Conservation (phyloP, 2,888 invertebrate species). For the Zaprionus bogoriensis region DNA sequence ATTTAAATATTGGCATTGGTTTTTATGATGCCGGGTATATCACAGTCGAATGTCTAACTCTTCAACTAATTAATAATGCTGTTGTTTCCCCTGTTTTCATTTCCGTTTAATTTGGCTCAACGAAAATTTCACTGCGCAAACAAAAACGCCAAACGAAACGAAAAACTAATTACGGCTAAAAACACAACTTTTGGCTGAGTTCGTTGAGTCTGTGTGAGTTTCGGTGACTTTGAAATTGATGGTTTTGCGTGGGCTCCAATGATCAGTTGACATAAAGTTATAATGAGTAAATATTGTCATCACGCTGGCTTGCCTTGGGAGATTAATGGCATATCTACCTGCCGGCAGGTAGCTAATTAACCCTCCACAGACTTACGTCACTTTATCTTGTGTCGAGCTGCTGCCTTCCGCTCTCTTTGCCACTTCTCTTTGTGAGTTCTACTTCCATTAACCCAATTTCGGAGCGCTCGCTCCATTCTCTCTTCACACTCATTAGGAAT, state of each 20-base stretch:
- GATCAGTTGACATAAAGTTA: constrained; percentile 37
- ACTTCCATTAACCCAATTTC: constrained; percentile 31
- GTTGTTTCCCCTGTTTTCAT: constrained; percentile 17
- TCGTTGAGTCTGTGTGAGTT: neutral
- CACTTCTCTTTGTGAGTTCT: neutral
- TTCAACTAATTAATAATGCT: no score
- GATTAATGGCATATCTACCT: constrained; percentile 25
- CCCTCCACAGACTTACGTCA: neutral
- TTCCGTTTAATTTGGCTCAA: constrained; percentile 33
- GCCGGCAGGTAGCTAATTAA: constrained; percentile 25
- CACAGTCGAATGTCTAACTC: no score
- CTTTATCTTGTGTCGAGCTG: neutral
- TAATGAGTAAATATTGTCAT: constrained; percentile 40
- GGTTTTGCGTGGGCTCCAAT: constrained; percentile 15
- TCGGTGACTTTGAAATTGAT: constrained; percentile 21
- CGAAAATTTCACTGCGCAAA: constrained; percentile 3
- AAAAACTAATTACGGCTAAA: constrained; percentile 31
- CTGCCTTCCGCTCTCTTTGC: neutral
- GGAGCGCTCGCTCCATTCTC: neutral
- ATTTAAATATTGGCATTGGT: no score
- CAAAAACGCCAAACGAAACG: constrained; percentile 10
- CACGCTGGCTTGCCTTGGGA: constrained; percentile 7
- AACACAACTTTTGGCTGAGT: constrained; percentile 12
- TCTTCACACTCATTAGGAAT: constrained; percentile 27
- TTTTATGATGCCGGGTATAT: no score